Evolutionary conservation across 2,113 vertebrate genomes (phyloP).

Genomic region (human (Homo sapiens)): DNA sequence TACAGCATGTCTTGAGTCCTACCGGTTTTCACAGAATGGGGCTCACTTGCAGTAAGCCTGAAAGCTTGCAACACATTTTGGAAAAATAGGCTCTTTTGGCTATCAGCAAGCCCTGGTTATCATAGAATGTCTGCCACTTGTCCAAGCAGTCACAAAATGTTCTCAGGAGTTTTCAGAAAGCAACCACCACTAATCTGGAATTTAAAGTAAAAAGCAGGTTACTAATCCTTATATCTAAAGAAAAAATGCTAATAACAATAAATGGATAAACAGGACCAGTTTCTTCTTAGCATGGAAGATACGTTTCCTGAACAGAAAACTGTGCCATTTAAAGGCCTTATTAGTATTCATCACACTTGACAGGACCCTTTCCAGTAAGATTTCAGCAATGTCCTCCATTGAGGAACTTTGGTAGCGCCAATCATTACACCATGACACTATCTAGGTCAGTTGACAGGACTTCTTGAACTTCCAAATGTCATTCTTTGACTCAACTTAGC

Average conservation of each 20-base stretch:
- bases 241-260: accelerated
- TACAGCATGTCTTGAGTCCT: background rate
- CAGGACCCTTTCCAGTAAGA: background rate
- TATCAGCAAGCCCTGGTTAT: background rate
- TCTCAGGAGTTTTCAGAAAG: background rate
- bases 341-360: background rate
- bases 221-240: background rate
- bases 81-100: background rate
- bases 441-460: background rate
- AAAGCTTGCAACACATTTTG: background rate
- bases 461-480: background rate
- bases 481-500: too few species aligned
- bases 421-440: background rate
- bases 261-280: accelerated
- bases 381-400: background rate
- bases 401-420: background rate
- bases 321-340: background rate
- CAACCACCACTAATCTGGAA: background rate
- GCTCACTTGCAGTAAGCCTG: background rate
- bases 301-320: accelerated
- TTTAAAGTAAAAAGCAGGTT: background rate
- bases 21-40: background rate
- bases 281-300: background rate
- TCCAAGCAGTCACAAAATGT: background rate
- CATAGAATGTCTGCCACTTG: background rate